Evolutionary conservation across 2,888 invertebrate species (phyloP).

Genomic region (Brachyptera putata): DNA sequence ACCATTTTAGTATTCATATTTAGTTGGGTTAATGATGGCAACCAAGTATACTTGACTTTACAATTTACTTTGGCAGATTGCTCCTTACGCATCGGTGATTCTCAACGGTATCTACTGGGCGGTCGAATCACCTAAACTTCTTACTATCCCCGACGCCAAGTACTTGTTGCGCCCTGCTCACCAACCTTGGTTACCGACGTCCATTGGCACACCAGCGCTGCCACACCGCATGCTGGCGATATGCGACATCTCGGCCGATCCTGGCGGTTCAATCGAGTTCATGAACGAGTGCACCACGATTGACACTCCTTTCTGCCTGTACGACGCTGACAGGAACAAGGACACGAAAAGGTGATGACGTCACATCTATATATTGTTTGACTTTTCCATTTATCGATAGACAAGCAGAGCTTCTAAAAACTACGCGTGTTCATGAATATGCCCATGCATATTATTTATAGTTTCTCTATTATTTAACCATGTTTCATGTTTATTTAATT

Average conservation of each 20-base stretch:
- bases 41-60: too few species aligned
- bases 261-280: conserved; percentile 97
- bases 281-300: conserved; percentile 99
- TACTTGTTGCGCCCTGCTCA: conserved; percentile 81
- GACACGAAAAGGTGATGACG: conserved; percentile 86
- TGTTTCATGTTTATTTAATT: too few species aligned
- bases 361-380: too few species aligned
- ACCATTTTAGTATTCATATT: too few species aligned
- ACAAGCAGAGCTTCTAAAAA: too few species aligned
- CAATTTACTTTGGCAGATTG: too few species aligned
- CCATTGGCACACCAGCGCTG: conserved; percentile 79
- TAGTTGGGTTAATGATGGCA: too few species aligned
- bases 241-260: conserved; percentile 98
- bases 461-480: too few species aligned
- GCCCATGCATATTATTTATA: too few species aligned
- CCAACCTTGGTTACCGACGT: conserved; percentile 90
- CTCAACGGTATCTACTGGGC: conserved; percentile 99
- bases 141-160: conserved; percentile 98
- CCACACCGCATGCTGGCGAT: conserved; percentile 88
- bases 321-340: conserved; percentile 97
- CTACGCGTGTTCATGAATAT: too few species aligned
- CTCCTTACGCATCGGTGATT: conserved; percentile 94
- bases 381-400: too few species aligned
- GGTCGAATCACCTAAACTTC: conserved; percentile 88
- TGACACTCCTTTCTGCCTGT: conserved; percentile 98